Conservation (phyloP, 2,888 invertebrate species). For the Tuberolachnus salignus region DNA sequence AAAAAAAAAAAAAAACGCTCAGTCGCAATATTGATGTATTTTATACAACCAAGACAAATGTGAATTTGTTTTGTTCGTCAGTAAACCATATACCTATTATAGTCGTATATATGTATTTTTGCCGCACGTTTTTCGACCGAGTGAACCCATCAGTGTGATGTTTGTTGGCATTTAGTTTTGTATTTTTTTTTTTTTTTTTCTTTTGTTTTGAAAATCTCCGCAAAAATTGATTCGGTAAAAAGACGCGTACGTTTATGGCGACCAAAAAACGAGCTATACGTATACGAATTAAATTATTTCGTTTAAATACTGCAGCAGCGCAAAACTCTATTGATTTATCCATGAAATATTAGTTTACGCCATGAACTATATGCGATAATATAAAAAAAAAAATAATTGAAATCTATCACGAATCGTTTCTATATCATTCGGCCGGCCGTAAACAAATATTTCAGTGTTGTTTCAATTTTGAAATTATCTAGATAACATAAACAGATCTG, state of each 20-base stretch:
- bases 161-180: constrained; percentile 18
- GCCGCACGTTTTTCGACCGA: constrained; percentile 1
- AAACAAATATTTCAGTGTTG: too few species aligned
- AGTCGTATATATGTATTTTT: not conserved
- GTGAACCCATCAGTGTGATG: constrained; percentile 19
- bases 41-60: not conserved
- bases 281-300: not conserved
- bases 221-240: constrained; percentile 25
- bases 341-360: too few species aligned
- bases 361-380: too few species aligned
- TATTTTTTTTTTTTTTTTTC: constrained; percentile 22
- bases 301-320: not conserved
- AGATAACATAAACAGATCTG: too few species aligned
- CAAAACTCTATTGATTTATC: too few species aligned
- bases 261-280: not conserved
- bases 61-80: not conserved
- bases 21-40: constrained; percentile 7
- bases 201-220: constrained; percentile 17
- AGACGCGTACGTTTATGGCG: constrained; percentile 3
- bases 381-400: too few species aligned
- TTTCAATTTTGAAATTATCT: too few species aligned
- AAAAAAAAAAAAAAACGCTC: not conserved
- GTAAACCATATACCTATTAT: not conserved
- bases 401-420: too few species aligned
- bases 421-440: too few species aligned